Conservation (phyloP, 2,888 invertebrate species). For the Euspilapteryx auroguttella region DNA sequence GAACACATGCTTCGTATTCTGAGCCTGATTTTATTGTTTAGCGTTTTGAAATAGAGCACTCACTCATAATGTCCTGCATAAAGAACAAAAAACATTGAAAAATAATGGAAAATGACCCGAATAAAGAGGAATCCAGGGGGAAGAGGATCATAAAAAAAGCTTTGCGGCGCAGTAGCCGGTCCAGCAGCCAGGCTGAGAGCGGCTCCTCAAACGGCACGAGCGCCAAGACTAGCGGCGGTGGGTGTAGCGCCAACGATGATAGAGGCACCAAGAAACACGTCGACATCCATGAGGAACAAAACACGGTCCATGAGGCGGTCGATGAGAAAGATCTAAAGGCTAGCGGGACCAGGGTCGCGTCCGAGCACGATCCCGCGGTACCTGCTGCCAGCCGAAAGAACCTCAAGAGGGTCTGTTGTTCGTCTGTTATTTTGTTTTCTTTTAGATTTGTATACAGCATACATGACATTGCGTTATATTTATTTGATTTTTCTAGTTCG, state of each 20-base stretch:
- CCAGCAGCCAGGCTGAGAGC: constrained; percentile 22
- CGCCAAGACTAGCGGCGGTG: constrained; percentile 34
- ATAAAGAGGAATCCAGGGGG: constrained; percentile 49
- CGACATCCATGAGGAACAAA: constrained; percentile 25
- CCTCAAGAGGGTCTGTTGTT: constrained; percentile 35
- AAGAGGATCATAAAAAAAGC: constrained; percentile 48
- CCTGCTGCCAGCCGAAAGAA: constrained; percentile 21
- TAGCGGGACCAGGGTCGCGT: too few species aligned
- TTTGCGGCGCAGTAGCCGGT: constrained; percentile 38
- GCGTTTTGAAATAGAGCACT: too few species aligned
- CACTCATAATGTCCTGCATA: constrained; percentile 37
- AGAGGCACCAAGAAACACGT: constrained; percentile 22
- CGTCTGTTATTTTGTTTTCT: too few species aligned
- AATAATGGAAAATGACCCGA: constrained; percentile 57
- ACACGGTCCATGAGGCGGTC: constrained; percentile 18
- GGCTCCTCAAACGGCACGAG: constrained; percentile 30
- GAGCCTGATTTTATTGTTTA: too few species aligned
- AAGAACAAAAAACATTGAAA: constrained; percentile 13
- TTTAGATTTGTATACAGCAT: too few species aligned
- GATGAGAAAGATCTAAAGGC: too few species aligned
- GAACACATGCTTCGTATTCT: too few species aligned
- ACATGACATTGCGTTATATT: too few species aligned
- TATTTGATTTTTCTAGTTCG: too few species aligned
- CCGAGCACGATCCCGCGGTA: constrained; percentile 7
- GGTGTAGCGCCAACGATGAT: too few species aligned